These are phyloP conservation scores for Emys orbicularis DNA, from an alignment of 2,797 vertebrate species.

Conservation along the genomic window DNA sequence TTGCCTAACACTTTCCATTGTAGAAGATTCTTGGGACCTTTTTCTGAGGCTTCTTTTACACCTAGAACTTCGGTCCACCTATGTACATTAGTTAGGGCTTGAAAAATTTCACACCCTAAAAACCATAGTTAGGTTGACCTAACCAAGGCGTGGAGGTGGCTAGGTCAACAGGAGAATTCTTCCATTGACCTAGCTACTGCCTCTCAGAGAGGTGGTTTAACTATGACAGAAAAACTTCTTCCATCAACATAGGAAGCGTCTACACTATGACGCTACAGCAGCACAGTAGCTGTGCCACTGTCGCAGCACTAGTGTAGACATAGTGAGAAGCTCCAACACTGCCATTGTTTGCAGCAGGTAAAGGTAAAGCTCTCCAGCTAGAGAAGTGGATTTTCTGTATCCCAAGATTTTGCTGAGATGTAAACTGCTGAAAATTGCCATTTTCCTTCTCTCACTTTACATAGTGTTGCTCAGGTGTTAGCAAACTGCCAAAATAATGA, in stretches of 20 bases:
- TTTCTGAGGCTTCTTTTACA: not conserved
- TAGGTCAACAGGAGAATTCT: not conserved
- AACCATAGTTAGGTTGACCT: not conserved
- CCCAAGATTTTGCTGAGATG: not conserved
- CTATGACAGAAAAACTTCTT: not conserved
- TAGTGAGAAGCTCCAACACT: not conserved
- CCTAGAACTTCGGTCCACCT: not conserved
- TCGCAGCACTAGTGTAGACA: not conserved
- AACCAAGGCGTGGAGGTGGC: not conserved
- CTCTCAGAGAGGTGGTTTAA: not conserved
- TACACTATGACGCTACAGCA: not conserved
- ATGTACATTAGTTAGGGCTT: no score
- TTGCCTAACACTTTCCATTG: no score
- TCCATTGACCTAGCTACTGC: not conserved
- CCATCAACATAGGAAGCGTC: not conserved
- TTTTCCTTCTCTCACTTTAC: constrained; percentile 15
- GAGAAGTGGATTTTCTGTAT: not conserved
- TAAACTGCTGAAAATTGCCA: rapidly evolving
- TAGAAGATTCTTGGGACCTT: not conserved
- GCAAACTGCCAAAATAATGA: not conserved
- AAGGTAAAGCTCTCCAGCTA: not conserved
- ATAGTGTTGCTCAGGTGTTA: not conserved
- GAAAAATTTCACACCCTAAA: not conserved
- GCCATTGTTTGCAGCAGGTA: not conserved
- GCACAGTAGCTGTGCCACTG: not conserved